phyloP scores from a whole-genome alignment of 1,140 invertebrate species.

The Frieseomelitta varia region DNA sequence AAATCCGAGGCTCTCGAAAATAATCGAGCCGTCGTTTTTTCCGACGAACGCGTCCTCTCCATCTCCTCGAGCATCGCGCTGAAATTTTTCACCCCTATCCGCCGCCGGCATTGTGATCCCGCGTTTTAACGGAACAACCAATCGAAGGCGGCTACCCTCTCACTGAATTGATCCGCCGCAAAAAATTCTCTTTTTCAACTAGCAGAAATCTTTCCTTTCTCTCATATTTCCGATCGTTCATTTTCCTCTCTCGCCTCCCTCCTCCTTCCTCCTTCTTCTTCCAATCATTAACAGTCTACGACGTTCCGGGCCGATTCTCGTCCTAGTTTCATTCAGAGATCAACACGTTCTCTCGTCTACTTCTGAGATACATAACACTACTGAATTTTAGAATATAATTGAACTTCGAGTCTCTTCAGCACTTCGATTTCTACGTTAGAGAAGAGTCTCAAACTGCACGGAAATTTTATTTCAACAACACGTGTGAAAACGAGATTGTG shows the following conservation, averaged over 20 bases:
- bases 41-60: conserved; percentile 32
- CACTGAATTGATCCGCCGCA: not conserved
- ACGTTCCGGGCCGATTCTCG: not conserved
- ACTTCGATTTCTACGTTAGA: too few relatives aligned
- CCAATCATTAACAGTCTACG: too few relatives aligned
- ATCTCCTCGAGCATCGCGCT: conserved; percentile 12
- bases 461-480: too few relatives aligned
- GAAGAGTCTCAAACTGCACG: too few relatives aligned
- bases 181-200: conserved; percentile 24
- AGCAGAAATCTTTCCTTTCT: not conserved
- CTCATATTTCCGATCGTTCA: not conserved
- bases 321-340: not conserved
- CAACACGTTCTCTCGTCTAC: not conserved
- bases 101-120: conserved; percentile 23
- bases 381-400: too few relatives aligned
- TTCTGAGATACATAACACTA: too few relatives aligned
- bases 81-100: conserved; percentile 32
- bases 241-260: accelerated
- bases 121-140: conserved; percentile 26
- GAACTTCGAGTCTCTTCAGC: too few relatives aligned
- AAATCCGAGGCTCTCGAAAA: conserved; percentile 34
- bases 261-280: not conserved
- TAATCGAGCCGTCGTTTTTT: conserved; percentile 36
- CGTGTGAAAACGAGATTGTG: too few relatives aligned
- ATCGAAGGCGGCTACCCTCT: not conserved